Evolutionary conservation across 2,797 vertebrate genomes (phyloP), one percentile per base, ranked within the genome.

Genomic region (Chelidonichthys spinosus): DNA sequence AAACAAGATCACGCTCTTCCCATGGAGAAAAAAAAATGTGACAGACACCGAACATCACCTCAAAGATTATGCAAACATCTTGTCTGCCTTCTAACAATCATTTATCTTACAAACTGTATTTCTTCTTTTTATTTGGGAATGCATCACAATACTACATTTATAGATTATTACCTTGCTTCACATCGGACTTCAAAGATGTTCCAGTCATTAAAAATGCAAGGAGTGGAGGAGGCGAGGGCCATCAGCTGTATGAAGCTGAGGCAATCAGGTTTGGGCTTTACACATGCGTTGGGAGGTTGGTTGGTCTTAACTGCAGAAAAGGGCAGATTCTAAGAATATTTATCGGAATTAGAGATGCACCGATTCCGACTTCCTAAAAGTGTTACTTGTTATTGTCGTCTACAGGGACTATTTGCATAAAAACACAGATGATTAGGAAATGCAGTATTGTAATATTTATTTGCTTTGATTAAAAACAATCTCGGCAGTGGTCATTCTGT

Each of bases 121-220:
- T 49, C 53, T 0, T 14, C 11, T 18, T 58, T 53, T 63, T 2
- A 33, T 65, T 63, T 40, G 3, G 6, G 47, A 49, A 44, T 44
- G 14, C 7, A 5, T 15, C 11, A 43, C 14, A 15, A 44, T 44
- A 44, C 14, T 15, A 15, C 25, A 63, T 72, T 54, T 54, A 11
- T 37, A 10, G n/a, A 50, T 62, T 70, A 37, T 72, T 62, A 36
- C 18, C 63, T 59, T 53, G 6, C 46, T 55, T 33, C 33, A 64
- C 32, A 15, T 59, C 25, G 37, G 44, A 61, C 59, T 68, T 82
- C n/a, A 78, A 61, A 75, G 35, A 52, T 66, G 35, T 49, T 50
- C 14, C 6, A 39, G 40, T 68, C 46, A 74, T 80, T 82, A 78
- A 80, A 76, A 75, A 78, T 75, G 52, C 42, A 77, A 47, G 18